Conservation (phyloP, 2,113 vertebrate genomes). For the Anhinga rufa region DNA sequence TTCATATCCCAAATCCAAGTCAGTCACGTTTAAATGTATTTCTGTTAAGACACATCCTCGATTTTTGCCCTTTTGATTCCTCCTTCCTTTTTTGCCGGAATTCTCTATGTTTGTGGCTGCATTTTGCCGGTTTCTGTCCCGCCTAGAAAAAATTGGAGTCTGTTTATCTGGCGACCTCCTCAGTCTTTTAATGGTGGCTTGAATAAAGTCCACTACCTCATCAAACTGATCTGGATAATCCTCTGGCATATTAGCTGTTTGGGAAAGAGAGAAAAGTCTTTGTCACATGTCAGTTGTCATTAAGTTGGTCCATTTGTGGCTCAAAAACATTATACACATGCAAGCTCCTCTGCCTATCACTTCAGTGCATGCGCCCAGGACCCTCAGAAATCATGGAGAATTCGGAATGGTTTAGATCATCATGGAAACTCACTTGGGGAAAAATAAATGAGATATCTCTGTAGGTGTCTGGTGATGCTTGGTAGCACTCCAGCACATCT, state of each 20-base stretch:
- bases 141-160: constrained; percentile 63
- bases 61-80: constrained; percentile 73
- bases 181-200: constrained; percentile 90
- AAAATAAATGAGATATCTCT: background rate
- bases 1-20: constrained; percentile 93
- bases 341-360: background rate
- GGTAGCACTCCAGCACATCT: background rate
- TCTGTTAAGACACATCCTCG: constrained; percentile 90
- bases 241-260: constrained; percentile 83
- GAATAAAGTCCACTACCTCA: constrained; percentile 96
- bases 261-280: constrained; percentile 51
- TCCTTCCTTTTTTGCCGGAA: constrained; percentile 69
- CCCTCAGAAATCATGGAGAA: background rate
- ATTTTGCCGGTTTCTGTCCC: constrained; percentile 79
- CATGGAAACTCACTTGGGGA: background rate
- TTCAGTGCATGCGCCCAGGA: background rate
- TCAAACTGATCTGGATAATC: constrained; percentile 90
- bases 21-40: constrained; percentile 94
- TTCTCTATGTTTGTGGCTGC: constrained; percentile 70
- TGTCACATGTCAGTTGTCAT: background rate
- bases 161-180: constrained; percentile 83
- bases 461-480: background rate
- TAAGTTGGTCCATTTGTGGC: background rate
- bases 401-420: background rate
- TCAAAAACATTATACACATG: background rate